A percentile compares a stretch with the other conserved stretches of the same genome.
These are phyloP conservation scores for Spheniscus humboldti DNA, from an alignment of 2,797 vertebrate genomes.

Conservation along the genomic window DNA sequence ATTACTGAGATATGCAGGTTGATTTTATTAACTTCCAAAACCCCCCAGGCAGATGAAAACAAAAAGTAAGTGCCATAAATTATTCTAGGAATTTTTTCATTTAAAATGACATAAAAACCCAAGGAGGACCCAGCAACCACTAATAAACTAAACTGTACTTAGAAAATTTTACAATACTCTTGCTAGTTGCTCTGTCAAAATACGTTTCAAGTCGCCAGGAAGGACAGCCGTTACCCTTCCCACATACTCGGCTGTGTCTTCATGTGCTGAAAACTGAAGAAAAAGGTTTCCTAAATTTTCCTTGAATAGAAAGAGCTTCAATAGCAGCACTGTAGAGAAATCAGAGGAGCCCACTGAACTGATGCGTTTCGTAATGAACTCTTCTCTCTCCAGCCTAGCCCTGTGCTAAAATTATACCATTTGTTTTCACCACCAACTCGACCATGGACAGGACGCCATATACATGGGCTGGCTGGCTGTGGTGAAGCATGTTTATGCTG, in stretches of 20 bases:
- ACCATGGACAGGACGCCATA: background rate
- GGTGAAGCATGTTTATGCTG: background rate
- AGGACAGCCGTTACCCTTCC: background rate
- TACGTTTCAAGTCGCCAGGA: background rate
- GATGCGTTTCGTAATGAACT: background rate
- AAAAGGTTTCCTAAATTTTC: background rate
- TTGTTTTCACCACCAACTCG: background rate
- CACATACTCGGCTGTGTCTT: background rate
- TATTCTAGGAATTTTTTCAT: background rate
- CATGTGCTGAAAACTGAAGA: background rate
- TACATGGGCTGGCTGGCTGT: background rate
- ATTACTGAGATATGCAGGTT: conserved; percentile 22
- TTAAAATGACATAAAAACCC: conserved; percentile 3
- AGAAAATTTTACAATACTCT: background rate
- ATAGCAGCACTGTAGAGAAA: background rate
- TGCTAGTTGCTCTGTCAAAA: background rate
- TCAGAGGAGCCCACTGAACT: background rate
- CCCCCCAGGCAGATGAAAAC: background rate
- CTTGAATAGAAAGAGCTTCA: background rate
- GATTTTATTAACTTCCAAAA: conserved; percentile 30
- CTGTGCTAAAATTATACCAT: background rate
- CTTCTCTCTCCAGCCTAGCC: background rate
- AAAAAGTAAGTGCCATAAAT: background rate
- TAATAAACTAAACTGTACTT: background rate
- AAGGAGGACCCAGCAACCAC: background rate